A percentile compares a stretch with the other conserved stretches of the same genome.
phyloP scores from a whole-genome alignment of 2,888 invertebrate genomes.

The Lymantria monacha region DNA sequence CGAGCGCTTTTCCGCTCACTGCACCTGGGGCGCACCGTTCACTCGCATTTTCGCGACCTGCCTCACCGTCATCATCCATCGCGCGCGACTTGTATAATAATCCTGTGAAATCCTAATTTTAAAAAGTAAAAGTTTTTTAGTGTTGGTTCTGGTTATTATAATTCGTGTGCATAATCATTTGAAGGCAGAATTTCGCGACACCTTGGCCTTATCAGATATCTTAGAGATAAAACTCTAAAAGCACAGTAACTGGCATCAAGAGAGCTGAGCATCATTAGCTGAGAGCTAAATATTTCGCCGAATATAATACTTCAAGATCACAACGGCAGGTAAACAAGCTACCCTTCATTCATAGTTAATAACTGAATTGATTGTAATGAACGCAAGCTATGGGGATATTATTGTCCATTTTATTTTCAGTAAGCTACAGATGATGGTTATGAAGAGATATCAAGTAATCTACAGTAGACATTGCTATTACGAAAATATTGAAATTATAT shows the following conservation, averaged over 20 bases:
- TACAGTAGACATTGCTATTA: conserved; percentile 10
- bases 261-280: conserved; percentile 49
- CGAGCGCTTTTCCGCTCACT: conserved; percentile 44
- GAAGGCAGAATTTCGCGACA: background rate
- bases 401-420: background rate
- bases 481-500: conserved; percentile 25
- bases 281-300: conserved; percentile 40
- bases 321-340: conserved; percentile 61
- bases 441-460: background rate
- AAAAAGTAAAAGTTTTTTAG: background rate
- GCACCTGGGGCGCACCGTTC: conserved; percentile 10
- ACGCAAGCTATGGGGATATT: background rate
- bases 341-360: conserved; percentile 46
- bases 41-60: conserved; percentile 21
- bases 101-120: background rate
- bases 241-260: conserved; percentile 45
- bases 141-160: background rate
- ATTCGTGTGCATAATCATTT: background rate
- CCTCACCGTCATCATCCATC: conserved; percentile 27
- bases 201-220: conserved; percentile 39
- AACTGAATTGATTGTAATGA: conserved; percentile 18
- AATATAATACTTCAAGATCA: conserved; percentile 59
- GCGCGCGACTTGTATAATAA: conserved; percentile 26
- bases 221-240: conserved; percentile 37
- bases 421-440: background rate